phyloP scores from a whole-genome alignment of 2,113 vertebrate species.

The Elephas maximus region DNA sequence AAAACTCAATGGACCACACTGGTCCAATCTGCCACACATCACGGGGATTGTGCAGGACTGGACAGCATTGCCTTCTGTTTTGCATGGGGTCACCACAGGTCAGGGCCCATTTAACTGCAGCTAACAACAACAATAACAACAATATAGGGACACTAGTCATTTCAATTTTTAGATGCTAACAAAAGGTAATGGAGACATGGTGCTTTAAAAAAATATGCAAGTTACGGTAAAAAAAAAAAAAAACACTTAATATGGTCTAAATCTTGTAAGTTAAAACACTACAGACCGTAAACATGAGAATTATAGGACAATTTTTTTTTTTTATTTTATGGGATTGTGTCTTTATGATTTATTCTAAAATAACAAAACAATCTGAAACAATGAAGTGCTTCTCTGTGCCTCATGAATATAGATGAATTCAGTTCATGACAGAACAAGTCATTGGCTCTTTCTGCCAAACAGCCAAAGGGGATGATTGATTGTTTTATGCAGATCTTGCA shows the following conservation, averaged over 20 bases:
- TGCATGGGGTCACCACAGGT: not conserved
- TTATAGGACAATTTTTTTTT: slow-evolving; percentile 80
- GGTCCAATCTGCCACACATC: not conserved
- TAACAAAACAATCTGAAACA: slow-evolving; percentile 87
- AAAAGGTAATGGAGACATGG: slow-evolving; percentile 1
- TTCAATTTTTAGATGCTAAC: slow-evolving; percentile 6
- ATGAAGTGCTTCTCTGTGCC: slow-evolving; percentile 81
- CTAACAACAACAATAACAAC: not conserved
- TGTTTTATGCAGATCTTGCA: slow-evolving; percentile 79
- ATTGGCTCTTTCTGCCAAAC: slow-evolving; percentile 72
- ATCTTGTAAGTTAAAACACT: slow-evolving; percentile 76
- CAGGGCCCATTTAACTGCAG: not conserved
- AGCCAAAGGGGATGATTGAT: slow-evolving; percentile 85
- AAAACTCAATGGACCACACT: not conserved
- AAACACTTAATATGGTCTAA: slow-evolving; percentile 25
- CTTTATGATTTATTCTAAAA: slow-evolving; percentile 84
- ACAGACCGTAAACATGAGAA: slow-evolving; percentile 80
- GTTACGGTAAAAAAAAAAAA: slow-evolving; percentile 15
- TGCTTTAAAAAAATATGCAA: slow-evolving; percentile 22
- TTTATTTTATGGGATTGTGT: slow-evolving; percentile 79
- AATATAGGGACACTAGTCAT: not conserved
- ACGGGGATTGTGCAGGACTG: not conserved
- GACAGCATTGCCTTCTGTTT: not conserved
- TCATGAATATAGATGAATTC: slow-evolving; percentile 81
- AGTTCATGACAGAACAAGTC: slow-evolving; percentile 87